Base-by-base conservation (phyloP, 53 echinoderm and acorn worm species). In the Henricia sp. region DNA sequence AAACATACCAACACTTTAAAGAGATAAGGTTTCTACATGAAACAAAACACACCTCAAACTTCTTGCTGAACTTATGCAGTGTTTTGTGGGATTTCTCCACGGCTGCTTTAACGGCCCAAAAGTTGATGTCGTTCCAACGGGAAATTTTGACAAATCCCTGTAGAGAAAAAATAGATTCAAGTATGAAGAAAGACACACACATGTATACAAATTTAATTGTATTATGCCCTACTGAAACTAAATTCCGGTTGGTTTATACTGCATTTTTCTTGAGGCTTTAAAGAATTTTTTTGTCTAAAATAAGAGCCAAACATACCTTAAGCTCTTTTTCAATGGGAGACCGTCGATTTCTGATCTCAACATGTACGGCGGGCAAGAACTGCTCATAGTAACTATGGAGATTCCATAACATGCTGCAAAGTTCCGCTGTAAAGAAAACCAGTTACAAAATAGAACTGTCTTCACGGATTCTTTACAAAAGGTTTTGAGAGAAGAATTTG, bases 1-100 rank as follows among this genome's bases (percentile, higher is more conserved):
- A n/a, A n/a, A n/a, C n/a, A n/a, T n/a, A n/a, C n/a, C n/a, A n/a
- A n/a, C n/a, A n/a, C n/a, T n/a, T n/a, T n/a, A n/a, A n/a, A n/a
- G n/a, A n/a, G n/a, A n/a, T n/a, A n/a, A n/a, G n/a, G n/a, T n/a
- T n/a, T n/a, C n/a, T n/a, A n/a, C n/a, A n/a, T n/a, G n/a, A n/a
- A n/a, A n/a, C n/a, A n/a, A n/a, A n/a, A n/a, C n/a, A n/a, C 43
- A 99, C 99, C 94, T 99, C 88, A 68, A 88, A 99, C 58, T 99
- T 99, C 70, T 99, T 99, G 80, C 84, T 92, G 80, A 92, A 84
- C 69, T 99, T 94, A 57, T 92, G 92, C 46, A 99, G 89, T 1
- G 92, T 99, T 60, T 90, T 92, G 54, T 94, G 99, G 46, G 94
- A 88, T 36, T 94, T 94, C 55, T 88, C 90, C 11, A 95, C 95